phyloP scores from a whole-genome alignment of 2,888 invertebrate genomes.

The Luperina nickerlii region DNA sequence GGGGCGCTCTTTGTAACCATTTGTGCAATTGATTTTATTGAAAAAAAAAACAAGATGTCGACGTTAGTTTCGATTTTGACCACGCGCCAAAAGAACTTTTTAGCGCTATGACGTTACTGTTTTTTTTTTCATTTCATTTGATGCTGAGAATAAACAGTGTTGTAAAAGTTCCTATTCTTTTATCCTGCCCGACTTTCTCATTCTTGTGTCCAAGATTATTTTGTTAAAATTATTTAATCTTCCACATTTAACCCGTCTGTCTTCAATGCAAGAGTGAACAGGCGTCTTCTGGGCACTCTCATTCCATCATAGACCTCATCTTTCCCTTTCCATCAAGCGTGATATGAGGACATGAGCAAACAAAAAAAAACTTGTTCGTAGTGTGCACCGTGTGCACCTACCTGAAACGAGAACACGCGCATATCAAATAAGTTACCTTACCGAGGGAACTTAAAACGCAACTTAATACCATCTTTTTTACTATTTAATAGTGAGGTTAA shows the following conservation, averaged over 20 bases:
- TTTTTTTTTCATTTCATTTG: background rate
- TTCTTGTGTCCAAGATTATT: background rate
- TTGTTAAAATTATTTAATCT: background rate
- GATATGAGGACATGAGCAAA: too few relatives aligned
- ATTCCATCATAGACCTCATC: too few relatives aligned
- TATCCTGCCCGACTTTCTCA: background rate
- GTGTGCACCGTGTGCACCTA: background rate
- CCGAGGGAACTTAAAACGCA: background rate
- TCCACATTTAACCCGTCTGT: too few relatives aligned
- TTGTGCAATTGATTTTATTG: background rate
- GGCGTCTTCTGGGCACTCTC: too few relatives aligned
- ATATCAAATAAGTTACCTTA: background rate
- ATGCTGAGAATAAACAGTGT: background rate
- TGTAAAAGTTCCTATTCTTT: background rate
- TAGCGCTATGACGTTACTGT: background rate
- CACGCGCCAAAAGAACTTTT: background rate
- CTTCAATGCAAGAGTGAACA: too few relatives aligned
- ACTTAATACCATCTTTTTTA: background rate
- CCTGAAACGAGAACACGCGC: background rate
- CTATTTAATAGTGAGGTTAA: slow-evolving; percentile 6
- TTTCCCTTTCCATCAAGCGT: too few relatives aligned
- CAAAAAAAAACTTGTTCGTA: background rate
- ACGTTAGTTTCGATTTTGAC: background rate
- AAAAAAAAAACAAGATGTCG: background rate
- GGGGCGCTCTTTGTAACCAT: background rate